Evolutionary conservation across 1,140 invertebrate genomes (phyloP).

Genomic region (Drosophila chauvacae): DNA sequence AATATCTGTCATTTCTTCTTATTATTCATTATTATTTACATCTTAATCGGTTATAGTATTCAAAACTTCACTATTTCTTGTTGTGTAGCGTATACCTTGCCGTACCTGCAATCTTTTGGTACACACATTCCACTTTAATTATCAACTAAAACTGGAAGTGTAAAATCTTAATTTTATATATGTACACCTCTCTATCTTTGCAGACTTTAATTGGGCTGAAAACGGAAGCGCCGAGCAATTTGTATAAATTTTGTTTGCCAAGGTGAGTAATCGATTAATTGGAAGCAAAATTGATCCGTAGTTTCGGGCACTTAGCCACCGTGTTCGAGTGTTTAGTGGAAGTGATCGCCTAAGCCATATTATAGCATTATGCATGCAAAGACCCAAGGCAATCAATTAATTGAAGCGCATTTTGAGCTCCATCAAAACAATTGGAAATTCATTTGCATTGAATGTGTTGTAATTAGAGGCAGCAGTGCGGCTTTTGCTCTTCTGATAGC

Average conservation of each 20-base stretch:
- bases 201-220: constrained; percentile 48
- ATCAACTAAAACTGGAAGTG: constrained; percentile 5
- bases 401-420: constrained; percentile 64
- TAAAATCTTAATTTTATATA: neutral
- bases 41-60: no score
- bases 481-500: constrained; percentile 63
- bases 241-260: constrained; percentile 36
- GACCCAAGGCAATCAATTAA: constrained; percentile 64
- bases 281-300: neutral
- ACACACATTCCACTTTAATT: neutral
- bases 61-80: neutral
- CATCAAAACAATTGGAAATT: constrained; percentile 68
- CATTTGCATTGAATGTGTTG: constrained; percentile 67
- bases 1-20: no score
- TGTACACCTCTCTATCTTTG: constrained; percentile 10
- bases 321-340: constrained; percentile 1
- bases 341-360: constrained; percentile 25
- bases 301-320: constrained; percentile 6
- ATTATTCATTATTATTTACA: no score
- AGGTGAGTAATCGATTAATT: constrained; percentile 51
- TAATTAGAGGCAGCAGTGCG: constrained; percentile 50
- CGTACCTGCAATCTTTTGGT: neutral
- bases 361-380: constrained; percentile 34
- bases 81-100: neutral
- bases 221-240: constrained; percentile 26